phyloP scores from a whole-genome alignment of 2,113 vertebrate species.

The Donacobius atricapilla region DNA sequence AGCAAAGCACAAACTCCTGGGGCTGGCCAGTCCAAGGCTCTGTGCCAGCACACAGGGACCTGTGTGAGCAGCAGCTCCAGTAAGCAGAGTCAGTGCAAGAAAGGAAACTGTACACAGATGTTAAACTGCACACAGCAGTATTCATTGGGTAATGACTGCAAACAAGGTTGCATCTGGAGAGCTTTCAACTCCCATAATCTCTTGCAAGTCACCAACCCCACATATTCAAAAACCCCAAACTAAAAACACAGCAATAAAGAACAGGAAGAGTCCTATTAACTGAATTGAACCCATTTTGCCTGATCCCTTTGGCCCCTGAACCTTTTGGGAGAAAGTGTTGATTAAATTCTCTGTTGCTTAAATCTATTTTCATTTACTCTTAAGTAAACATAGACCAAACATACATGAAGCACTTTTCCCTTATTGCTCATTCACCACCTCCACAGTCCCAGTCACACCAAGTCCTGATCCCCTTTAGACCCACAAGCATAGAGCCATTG shows the following conservation, averaged over 20 bases:
- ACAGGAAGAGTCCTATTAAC: accelerated
- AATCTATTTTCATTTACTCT: not conserved
- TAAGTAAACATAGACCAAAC: accelerated
- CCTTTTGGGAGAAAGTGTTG: accelerated
- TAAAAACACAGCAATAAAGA: not conserved
- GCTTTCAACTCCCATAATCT: not conserved
- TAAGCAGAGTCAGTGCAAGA: no score
- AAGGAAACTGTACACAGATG: not conserved
- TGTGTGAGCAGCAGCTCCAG: not conserved
- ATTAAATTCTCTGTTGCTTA: not conserved
- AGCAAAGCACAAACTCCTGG: not conserved
- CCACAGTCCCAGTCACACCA: accelerated
- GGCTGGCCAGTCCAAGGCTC: not conserved
- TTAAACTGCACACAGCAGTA: not conserved
- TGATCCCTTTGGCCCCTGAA: not conserved
- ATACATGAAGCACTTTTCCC: accelerated
- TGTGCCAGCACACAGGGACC: not conserved
- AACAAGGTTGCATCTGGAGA: not conserved
- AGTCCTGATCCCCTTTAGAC: not conserved
- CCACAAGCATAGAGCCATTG: accelerated
- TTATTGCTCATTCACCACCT: not conserved
- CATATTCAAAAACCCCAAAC: not conserved
- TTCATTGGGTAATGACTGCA: not conserved
- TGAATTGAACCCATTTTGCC: not conserved
- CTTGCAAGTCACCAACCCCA: not conserved